These are phyloP conservation scores for Brachionus asplanchnoidis DNA, from an alignment of 1,140 invertebrate genomes.

Conservation along the genomic window DNA sequence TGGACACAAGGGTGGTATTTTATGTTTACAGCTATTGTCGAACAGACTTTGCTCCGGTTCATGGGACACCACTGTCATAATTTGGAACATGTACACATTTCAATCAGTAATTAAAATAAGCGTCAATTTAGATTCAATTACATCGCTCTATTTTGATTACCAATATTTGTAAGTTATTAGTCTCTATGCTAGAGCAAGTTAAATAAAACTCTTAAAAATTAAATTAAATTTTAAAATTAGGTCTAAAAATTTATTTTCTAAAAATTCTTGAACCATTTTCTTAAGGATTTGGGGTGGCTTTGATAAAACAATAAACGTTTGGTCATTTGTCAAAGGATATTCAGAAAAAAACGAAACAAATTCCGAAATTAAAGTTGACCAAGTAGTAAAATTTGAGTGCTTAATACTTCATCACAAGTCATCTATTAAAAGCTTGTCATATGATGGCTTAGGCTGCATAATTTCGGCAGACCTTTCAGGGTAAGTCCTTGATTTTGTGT, in stretches of 20 bases:
- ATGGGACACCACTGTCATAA: constrained; percentile 20
- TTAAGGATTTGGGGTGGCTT: neutral
- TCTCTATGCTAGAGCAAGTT: neutral
- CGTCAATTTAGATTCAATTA: neutral
- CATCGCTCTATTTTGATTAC: constrained; percentile 16
- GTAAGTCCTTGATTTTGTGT: neutral
- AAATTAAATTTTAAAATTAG: too few species aligned
- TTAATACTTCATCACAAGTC: constrained; percentile 2
- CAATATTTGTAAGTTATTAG: constrained; percentile 15
- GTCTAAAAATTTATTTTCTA: neutral
- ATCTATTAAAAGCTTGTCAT: neutral
- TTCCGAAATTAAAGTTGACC: neutral
- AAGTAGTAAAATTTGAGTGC: neutral
- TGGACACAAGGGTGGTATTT: constrained; percentile 28
- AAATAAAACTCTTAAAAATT: too few species aligned
- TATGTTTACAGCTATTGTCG: constrained; percentile 16
- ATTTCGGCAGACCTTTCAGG: constrained; percentile 3
- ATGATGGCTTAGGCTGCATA: neutral
- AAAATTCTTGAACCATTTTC: neutral
- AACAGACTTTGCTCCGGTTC: constrained; percentile 27
- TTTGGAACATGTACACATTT: constrained; percentile 37
- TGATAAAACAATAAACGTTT: constrained; percentile 22
- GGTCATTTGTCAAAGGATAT: constrained; percentile 1
- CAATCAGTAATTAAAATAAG: neutral
- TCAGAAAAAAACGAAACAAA: neutral